A percentile compares a stretch with the other conserved stretches of the same genome.
Conservation (phyloP, 2,113 vertebrate species). For the Melanocharis versteri region DNA sequence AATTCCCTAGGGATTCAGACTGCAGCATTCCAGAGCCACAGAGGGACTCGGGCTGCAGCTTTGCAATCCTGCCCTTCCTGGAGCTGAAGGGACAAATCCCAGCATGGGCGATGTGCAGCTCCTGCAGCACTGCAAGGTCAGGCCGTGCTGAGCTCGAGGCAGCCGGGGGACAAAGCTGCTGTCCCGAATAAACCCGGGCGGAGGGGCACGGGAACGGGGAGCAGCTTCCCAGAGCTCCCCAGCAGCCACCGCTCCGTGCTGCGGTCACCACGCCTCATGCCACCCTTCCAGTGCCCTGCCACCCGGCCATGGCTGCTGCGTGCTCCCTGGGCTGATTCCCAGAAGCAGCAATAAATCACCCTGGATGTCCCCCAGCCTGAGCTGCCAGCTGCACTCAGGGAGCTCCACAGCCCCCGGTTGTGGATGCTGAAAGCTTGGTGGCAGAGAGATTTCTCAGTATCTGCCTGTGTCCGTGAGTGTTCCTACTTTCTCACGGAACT, state of each 20-base stretch:
- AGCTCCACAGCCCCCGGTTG: neutral
- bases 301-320: neutral
- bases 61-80: neutral
- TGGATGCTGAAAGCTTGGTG: too few relatives aligned
- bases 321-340: neutral
- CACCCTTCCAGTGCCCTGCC: neutral
- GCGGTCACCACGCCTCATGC: neutral
- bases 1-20: neutral
- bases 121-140: neutral
- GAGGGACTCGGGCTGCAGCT: neutral
- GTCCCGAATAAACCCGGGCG: neutral
- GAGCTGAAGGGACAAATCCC: slow-evolving; percentile 34
- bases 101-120: neutral
- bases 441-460: too few relatives aligned
- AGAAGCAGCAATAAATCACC: neutral
- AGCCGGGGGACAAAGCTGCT: neutral
- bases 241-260: neutral
- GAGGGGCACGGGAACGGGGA: neutral
- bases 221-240: neutral
- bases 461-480: too few relatives aligned
- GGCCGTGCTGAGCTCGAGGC: neutral
- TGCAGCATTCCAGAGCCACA: neutral
- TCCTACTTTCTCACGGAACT: too few relatives aligned
- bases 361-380: neutral
- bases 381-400: neutral